phyloP scores from a whole-genome alignment of 1,140 invertebrate species.

The Idris sp. region DNA sequence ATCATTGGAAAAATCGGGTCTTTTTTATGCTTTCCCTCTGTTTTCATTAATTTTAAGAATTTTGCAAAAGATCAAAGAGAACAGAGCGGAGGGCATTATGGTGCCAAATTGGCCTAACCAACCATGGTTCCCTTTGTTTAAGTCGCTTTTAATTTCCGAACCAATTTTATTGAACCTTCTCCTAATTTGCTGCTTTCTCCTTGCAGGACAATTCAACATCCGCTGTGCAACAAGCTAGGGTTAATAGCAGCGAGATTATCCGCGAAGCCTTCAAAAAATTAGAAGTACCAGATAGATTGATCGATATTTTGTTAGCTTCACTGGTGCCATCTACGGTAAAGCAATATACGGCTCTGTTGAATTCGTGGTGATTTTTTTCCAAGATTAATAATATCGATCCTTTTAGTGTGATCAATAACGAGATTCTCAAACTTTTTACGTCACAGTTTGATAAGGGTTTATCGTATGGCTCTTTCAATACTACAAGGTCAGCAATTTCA shows the following conservation, averaged over 20 bases:
- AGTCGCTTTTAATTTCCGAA: constrained; percentile 5
- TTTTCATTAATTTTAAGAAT: constrained; percentile 12
- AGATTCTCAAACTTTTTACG: no score
- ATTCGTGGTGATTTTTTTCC: background rate
- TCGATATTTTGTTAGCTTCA: no score
- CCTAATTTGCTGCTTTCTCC: constrained; percentile 2
- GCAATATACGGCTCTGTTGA: no score
- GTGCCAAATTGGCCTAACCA: constrained; percentile 2
- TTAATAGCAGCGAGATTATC: constrained; percentile 2
- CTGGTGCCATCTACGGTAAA: no score
- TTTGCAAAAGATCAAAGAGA: background rate
- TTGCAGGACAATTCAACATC: constrained; percentile 5
- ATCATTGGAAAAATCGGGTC: background rate
- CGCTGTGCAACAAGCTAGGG: background rate
- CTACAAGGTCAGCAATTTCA: no score
- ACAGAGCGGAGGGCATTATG: constrained; percentile 2
- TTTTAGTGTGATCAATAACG: no score
- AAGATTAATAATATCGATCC: background rate
- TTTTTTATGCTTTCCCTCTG: constrained; percentile 20
- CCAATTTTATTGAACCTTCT: constrained; percentile 2
- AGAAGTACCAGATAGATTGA: background rate
- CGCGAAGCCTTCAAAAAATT: background rate
- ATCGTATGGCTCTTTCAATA: no score
- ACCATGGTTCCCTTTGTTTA: background rate
- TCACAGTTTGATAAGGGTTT: no score